Conservation (phyloP, 2,113 vertebrate species). For the Corythaeola cristata region DNA sequence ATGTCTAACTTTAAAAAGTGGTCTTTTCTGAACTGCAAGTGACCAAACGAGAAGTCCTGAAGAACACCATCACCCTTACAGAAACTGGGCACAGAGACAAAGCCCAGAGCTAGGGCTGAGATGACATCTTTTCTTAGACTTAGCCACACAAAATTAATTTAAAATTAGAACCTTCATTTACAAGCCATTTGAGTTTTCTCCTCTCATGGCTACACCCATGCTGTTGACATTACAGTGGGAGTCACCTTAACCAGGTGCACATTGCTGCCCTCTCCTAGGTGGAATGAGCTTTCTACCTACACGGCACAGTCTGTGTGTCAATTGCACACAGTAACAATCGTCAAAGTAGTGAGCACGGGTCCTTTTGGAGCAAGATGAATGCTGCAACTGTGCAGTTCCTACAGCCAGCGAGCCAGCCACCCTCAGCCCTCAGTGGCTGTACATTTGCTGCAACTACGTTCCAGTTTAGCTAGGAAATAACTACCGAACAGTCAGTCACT, state of each 20-base stretch:
- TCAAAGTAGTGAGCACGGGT: fast-evolving
- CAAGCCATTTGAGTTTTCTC: not conserved
- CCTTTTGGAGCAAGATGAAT: not conserved
- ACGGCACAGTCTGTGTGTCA: not conserved
- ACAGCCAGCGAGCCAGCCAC: not conserved
- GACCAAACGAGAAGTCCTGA: not conserved
- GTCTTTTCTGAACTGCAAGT: not conserved
- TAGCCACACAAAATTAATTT: not conserved
- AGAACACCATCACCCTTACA: not conserved
- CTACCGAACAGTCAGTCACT: not conserved
- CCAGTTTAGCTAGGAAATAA: not conserved
- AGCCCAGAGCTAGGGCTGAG: not conserved
- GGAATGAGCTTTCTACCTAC: not conserved
- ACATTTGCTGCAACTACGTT: not conserved
- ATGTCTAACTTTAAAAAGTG: not conserved
- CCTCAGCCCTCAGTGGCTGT: not conserved
- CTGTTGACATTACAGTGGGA: not conserved
- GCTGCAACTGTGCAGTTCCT: not conserved
- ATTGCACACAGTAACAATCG: not conserved
- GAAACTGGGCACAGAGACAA: not conserved
- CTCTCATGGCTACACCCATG: not conserved
- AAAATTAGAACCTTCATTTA: not conserved
- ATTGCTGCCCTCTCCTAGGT: not conserved
- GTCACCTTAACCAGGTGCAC: not conserved
- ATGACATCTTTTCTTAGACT: not conserved